Evolutionary conservation across 2,888 invertebrate genomes (phyloP).

Genomic region (Patella depressa): DNA sequence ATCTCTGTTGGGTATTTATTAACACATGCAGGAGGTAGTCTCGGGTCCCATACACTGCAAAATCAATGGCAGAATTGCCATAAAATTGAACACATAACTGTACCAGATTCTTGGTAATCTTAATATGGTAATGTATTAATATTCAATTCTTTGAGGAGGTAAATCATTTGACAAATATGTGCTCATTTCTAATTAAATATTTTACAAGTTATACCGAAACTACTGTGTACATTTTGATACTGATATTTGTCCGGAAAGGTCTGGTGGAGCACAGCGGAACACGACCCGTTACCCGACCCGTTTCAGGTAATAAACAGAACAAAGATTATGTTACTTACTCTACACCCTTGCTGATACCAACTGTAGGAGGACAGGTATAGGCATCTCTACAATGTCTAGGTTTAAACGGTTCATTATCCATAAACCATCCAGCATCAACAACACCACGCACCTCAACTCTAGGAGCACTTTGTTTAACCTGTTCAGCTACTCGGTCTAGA

Average conservation of each 20-base stretch:
- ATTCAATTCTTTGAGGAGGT: too few species aligned
- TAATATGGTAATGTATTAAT: too few species aligned
- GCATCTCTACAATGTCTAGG: constrained; percentile 70
- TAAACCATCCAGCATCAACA: constrained; percentile 94
- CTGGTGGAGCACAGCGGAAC: neutral
- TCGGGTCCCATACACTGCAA: constrained; percentile 79
- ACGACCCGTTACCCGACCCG: neutral
- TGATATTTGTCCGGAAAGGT: too few species aligned
- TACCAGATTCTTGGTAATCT: too few species aligned
- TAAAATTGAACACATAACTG: too few species aligned
- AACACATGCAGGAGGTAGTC: constrained; percentile 84
- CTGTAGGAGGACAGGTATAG: constrained; percentile 77
- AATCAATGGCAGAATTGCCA: neutral
- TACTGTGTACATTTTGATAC: too few species aligned
- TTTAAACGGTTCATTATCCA: constrained; percentile 85
- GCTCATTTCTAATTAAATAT: too few species aligned
- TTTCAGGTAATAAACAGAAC: neutral
- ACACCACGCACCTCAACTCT: constrained; percentile 81
- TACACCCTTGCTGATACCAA: constrained; percentile 81
- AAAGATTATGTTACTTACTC: constrained; percentile 67
- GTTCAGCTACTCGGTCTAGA: constrained; percentile 84
- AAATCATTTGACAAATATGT: neutral
- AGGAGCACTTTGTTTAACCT: constrained; percentile 74
- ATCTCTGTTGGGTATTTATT: constrained; percentile 80
- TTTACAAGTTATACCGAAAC: too few species aligned